phyloP scores from a whole-genome alignment of 2,888 invertebrate genomes.

The Syritta pipiens region DNA sequence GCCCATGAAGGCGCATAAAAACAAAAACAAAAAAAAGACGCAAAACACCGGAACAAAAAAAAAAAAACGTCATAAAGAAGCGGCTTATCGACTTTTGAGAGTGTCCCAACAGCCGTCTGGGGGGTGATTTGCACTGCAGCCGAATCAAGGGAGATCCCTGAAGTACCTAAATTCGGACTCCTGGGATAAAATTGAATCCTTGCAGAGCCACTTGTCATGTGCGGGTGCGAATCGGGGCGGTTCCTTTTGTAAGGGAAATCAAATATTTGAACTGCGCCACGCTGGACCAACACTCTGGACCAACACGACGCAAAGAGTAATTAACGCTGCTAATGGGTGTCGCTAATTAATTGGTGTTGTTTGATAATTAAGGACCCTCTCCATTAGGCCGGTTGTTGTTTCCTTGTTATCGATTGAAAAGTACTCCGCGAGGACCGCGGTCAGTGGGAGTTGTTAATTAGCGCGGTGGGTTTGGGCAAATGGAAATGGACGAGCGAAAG shows the following conservation, averaged over 20 bases:
- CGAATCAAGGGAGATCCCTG: background rate
- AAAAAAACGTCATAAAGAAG: slow-evolving; percentile 47
- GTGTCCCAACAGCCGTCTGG: slow-evolving; percentile 50
- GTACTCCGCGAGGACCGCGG: too few species aligned
- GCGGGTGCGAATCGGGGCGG: too few species aligned
- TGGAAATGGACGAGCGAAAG: too few species aligned
- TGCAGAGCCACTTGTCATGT: slow-evolving; percentile 24
- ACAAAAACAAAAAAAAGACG: slow-evolving; percentile 4
- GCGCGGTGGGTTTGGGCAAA: too few species aligned
- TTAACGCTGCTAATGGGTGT: slow-evolving; percentile 43
- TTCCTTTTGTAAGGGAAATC: slow-evolving; percentile 17
- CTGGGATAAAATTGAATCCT: slow-evolving; percentile 37
- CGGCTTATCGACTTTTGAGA: slow-evolving; percentile 63
- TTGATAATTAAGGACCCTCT: slow-evolving; percentile 26
- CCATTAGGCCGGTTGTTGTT: background rate
- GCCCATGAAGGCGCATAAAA: slow-evolving; percentile 7
- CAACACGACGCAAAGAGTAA: slow-evolving; percentile 25
- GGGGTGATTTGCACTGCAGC: slow-evolving; percentile 49
- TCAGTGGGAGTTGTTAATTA: too few species aligned
- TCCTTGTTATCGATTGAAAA: slow-evolving; percentile 19
- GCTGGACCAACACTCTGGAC: too few species aligned
- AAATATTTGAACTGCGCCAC: slow-evolving; percentile 26
- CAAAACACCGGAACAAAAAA: too few species aligned
- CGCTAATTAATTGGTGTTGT: slow-evolving; percentile 42
- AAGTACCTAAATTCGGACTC: too few species aligned